Evolutionary conservation across 2,888 invertebrate genomes (phyloP).

Genomic region (Cephalotes varians): DNA sequence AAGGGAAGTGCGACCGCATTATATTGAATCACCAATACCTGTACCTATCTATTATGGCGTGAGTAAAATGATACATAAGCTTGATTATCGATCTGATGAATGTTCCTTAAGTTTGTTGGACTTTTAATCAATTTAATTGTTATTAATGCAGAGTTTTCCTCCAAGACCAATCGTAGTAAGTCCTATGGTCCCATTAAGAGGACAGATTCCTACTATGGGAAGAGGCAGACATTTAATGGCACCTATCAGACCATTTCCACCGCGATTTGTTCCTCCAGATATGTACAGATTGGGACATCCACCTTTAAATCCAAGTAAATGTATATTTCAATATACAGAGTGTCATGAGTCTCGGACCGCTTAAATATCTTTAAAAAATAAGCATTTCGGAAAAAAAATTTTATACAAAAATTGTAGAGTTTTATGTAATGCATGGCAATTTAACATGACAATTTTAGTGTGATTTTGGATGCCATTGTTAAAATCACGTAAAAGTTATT

Average conservation of each 20-base stretch:
- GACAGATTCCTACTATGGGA: slow-evolving; percentile 69
- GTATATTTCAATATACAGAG: no score
- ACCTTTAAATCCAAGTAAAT: no score
- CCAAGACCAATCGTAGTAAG: slow-evolving; percentile 77
- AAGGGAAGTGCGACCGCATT: slow-evolving; percentile 53
- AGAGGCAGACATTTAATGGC: slow-evolving; percentile 71
- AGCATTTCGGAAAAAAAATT: no score
- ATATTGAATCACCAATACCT: slow-evolving; percentile 69
- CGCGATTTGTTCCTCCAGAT: slow-evolving; percentile 74
- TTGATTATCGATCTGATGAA: neutral
- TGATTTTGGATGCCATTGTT: no score
- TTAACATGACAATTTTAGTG: no score
- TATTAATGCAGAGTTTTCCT: slow-evolving; percentile 63
- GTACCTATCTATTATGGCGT: slow-evolving; percentile 77
- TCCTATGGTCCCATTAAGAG: slow-evolving; percentile 73
- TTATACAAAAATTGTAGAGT: no score
- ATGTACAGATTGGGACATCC: slow-evolving; percentile 65
- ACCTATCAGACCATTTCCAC: slow-evolving; percentile 72
- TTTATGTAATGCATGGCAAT: no score
- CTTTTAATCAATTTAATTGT: neutral
- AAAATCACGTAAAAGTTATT: no score
- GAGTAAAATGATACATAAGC: slow-evolving; percentile 36
- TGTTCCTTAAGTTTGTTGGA: neutral
- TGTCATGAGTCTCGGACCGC: no score
- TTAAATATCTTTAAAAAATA: no score